Conservation (phyloP, 2,113 vertebrate species). For the Epinephelus fuscoguttatus region DNA sequence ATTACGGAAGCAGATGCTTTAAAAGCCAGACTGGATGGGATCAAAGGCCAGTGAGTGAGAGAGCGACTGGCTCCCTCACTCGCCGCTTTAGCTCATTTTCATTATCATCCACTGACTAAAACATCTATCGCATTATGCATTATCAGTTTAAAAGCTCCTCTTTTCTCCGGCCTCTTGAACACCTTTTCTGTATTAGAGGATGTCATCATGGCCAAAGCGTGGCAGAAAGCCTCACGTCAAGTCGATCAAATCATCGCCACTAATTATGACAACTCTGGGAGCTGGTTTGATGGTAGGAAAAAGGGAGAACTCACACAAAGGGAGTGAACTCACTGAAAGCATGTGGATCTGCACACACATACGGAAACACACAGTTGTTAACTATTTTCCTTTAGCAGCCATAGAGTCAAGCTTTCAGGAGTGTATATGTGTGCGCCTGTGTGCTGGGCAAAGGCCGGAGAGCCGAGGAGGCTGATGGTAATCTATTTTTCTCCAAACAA, state of each 20-base stretch:
- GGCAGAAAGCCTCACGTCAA: conserved; percentile 48
- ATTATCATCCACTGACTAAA: conserved; percentile 77
- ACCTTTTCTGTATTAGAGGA: conserved; percentile 49
- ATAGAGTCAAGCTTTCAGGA: conserved; percentile 20
- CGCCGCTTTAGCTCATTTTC: conserved; percentile 77
- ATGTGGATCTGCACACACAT: background rate
- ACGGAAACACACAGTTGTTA: conserved; percentile 37
- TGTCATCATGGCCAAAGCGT: conserved; percentile 42
- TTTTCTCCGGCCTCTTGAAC: conserved; percentile 57
- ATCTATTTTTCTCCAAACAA: conserved; percentile 85
- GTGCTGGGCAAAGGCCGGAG: conserved; percentile 62
- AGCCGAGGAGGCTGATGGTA: conserved; percentile 67
- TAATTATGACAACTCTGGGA: conserved; percentile 27
- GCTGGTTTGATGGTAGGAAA: too few relatives aligned
- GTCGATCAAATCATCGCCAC: conserved; percentile 43
- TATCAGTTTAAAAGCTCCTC: conserved; percentile 80
- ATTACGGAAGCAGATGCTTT: conserved; percentile 83
- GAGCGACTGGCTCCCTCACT: conserved; percentile 59
- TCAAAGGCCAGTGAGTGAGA: conserved; percentile 77
- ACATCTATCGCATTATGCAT: conserved; percentile 77
- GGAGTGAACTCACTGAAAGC: too few relatives aligned
- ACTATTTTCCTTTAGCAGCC: conserved; percentile 56
- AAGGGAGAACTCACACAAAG: background rate
- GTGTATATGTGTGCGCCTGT: conserved; percentile 13
- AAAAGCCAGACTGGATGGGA: conserved; percentile 79